Base-by-base conservation (phyloP, 2,888 invertebrate genomes). In the Drosophila buzzatii region DNA sequence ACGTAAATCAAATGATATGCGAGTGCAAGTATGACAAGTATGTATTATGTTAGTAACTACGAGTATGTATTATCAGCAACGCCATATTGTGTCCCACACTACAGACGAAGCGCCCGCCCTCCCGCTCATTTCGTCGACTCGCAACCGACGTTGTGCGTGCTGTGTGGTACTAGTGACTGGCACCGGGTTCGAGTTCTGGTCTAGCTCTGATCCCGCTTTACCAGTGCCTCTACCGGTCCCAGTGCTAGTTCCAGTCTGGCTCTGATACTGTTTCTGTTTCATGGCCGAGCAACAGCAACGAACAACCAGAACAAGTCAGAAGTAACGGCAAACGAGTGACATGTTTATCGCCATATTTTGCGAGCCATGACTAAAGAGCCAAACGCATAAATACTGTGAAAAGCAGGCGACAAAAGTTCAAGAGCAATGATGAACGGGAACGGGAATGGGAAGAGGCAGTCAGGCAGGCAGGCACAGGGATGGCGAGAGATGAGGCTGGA, bases 11-110 rank as follows among this genome's bases (percentile, higher is more conserved):
- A 85, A 85, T 86, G 85, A 85, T 85, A 85, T 85, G 85, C 87
- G 85, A 86, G 78, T 85, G 85, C 87, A 85, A 85, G 85, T 85
- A 85, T 85, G 87, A 85, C 87, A 85, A 85, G 85, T 84, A 85
- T 85, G 85, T 84, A 85, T 85, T 85, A 84, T 85, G 87, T 76
- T 80, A 78, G 85, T 86, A 78, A 82, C 79, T 86, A 55, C 70
- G 69, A 70, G 62, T 68, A 69, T 82, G 82, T 84, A 82, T 85
- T 85, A 82, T 85, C 85, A 84, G 85, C 79, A 79, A 56, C 70
- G 79, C 76, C 82, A 82, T 82, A 82, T 82, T 79, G 84, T 76
- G 49, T 45, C 58, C 57, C 49, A 53, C 68, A 66, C 27, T 6
- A 8, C 42, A 7, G 23, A 55, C 23, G 7, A 18, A 10, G 3